phyloP scores from a whole-genome alignment of 37 sponge, comb jelly and placozoan genomes.

The Cliona cf. orientalis region DNA sequence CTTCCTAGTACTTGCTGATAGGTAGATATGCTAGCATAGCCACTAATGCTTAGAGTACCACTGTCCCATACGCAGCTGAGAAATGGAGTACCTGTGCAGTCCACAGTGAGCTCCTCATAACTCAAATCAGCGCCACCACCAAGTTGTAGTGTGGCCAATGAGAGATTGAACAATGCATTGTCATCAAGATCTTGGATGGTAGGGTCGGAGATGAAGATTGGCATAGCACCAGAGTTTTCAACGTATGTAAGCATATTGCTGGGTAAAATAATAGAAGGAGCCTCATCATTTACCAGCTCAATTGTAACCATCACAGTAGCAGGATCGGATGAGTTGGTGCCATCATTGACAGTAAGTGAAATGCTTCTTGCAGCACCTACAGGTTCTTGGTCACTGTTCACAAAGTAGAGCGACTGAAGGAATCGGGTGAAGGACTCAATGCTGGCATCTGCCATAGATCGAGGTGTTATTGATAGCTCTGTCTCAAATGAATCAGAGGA shows the following conservation, averaged over 20 bases:
- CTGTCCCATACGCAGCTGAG: background rate
- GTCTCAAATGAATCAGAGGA: background rate
- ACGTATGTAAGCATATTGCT: slow-evolving; percentile 17
- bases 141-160: slow-evolving; percentile 10
- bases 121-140: slow-evolving; percentile 3
- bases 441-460: background rate
- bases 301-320: slow-evolving; percentile 24
- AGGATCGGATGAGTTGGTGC: background rate
- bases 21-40: slow-evolving; percentile 9
- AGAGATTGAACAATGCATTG: background rate
- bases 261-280: slow-evolving; percentile 34
- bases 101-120: slow-evolving; percentile 11
- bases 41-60: slow-evolving; percentile 28
- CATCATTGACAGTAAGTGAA: slow-evolving; percentile 32
- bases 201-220: slow-evolving; percentile 9
- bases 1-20: slow-evolving; percentile 28
- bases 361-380: slow-evolving; percentile 14
- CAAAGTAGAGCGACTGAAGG: slow-evolving; percentile 34
- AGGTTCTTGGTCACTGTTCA: slow-evolving; percentile 38
- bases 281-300: slow-evolving; percentile 43
- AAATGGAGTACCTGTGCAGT: background rate
- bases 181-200: slow-evolving; percentile 48
- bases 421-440: slow-evolving; percentile 18
- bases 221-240: slow-evolving; percentile 39
- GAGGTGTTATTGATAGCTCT: background rate